Conservation (phyloP, 2,797 vertebrate species). For the Eutrigla gurnardus region DNA sequence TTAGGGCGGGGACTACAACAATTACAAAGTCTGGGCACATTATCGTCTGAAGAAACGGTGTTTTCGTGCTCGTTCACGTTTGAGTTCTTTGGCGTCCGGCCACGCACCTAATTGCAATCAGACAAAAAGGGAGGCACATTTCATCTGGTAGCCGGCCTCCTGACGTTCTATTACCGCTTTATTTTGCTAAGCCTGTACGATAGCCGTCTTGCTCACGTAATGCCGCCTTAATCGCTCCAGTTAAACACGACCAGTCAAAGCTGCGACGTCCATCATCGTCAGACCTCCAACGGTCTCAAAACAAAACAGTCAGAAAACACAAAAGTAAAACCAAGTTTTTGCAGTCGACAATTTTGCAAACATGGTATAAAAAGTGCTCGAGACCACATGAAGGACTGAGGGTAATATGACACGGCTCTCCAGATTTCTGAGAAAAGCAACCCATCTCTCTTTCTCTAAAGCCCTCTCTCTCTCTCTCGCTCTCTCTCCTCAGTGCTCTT, state of each 20-base stretch:
- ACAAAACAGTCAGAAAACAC: constrained; percentile 36
- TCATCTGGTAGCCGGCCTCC: constrained; percentile 51
- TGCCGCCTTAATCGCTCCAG: neutral
- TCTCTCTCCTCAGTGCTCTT: constrained; percentile 13
- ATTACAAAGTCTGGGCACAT: constrained; percentile 68
- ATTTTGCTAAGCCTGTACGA: constrained; percentile 14
- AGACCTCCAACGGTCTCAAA: constrained; percentile 13
- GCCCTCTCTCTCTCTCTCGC: constrained; percentile 43
- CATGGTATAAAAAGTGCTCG: constrained; percentile 55
- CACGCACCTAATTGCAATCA: constrained; percentile 60
- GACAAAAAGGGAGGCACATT: constrained; percentile 36
- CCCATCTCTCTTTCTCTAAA: constrained; percentile 52
- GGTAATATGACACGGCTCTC: constrained; percentile 62
- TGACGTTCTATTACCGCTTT: constrained; percentile 20
- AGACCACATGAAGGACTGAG: constrained; percentile 78
- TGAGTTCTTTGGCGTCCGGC: constrained; percentile 41
- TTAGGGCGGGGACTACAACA: constrained; percentile 25
- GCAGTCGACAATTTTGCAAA: constrained; percentile 57
- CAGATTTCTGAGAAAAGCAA: constrained; percentile 77
- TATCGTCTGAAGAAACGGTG: constrained; percentile 57
- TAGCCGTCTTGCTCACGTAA: constrained; percentile 17
- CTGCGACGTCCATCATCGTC: neutral
- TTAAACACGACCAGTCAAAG: constrained; percentile 6
- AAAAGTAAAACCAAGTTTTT: constrained; percentile 61
- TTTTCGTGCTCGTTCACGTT: constrained; percentile 42